These are phyloP conservation scores for Syndactyla subalaris DNA, from an alignment of 2,797 vertebrate genomes.

Conservation along the genomic window DNA sequence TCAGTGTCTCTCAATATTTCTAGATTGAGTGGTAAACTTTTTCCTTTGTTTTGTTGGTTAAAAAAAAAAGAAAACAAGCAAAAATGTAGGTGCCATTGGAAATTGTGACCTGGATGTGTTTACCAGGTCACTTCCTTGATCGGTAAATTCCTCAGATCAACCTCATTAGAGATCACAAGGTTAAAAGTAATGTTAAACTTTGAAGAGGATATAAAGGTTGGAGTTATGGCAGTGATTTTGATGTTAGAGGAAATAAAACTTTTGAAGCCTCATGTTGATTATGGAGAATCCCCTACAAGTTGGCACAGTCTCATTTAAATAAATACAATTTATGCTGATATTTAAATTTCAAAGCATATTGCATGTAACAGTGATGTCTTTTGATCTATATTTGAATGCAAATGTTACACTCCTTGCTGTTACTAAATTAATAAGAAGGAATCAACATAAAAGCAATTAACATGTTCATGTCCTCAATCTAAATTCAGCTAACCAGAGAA, in stretches of 20 bases:
- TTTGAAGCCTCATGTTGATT: neutral
- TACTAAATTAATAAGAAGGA: conserved; percentile 19
- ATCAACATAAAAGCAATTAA: conserved; percentile 25
- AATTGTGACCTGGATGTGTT: neutral
- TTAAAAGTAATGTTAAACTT: neutral
- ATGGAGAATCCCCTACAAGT: neutral
- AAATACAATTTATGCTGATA: neutral
- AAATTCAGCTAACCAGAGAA: neutral
- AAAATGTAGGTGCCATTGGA: neutral
- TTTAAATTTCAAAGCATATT: conserved; percentile 18
- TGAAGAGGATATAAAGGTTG: neutral
- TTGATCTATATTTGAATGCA: conserved; percentile 19
- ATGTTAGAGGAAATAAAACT: neutral
- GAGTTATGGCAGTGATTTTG: neutral
- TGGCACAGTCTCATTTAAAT: neutral
- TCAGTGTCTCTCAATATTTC: neutral
- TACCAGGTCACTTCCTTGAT: neutral
- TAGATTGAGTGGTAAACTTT: neutral
- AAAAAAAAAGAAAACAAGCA: neutral
- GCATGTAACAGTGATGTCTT: neutral
- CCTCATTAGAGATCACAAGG: neutral
- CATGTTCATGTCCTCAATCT: neutral
- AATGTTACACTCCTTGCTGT: neutral
- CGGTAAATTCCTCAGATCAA: neutral
- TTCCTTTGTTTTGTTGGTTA: neutral